These are phyloP conservation scores for Habropoda laboriosa DNA, from an alignment of 1,140 invertebrate genomes.

Conservation along the genomic window DNA sequence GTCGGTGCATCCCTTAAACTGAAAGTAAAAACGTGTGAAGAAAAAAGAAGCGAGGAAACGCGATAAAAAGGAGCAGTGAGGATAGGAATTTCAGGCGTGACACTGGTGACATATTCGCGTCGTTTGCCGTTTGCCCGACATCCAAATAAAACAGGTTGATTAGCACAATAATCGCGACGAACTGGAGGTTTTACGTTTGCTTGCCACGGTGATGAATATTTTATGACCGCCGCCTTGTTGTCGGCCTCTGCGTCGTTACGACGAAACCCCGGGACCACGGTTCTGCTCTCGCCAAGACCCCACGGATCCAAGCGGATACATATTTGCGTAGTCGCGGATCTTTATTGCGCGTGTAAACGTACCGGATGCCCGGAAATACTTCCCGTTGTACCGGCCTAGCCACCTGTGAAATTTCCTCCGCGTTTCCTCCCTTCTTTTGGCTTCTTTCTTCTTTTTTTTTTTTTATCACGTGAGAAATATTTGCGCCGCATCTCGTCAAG, in stretches of 20 bases:
- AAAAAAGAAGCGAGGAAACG: neutral
- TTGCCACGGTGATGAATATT: neutral
- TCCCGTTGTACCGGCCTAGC: neutral
- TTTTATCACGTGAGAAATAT: no score
- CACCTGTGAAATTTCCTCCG: neutral
- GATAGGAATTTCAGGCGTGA: neutral
- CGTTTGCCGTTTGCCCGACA: neutral
- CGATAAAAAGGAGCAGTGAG: no score
- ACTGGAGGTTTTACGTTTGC: conserved; percentile 4
- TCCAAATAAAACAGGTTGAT: neutral
- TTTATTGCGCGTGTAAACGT: neutral
- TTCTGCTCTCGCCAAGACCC: neutral
- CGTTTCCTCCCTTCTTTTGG: neutral
- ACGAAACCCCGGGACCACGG: neutral
- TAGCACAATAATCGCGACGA: conserved; percentile 7
- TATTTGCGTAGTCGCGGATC: neutral
- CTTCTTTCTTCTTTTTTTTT: neutral
- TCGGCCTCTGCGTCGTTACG: neutral
- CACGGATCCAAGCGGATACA: neutral
- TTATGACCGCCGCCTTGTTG: neutral
- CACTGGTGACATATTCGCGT: no score
- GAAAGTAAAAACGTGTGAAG: neutral
- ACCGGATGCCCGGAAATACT: neutral
- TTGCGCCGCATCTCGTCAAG: no score
- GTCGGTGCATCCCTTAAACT: no score